Conservation (phyloP, 2,797 vertebrate species). For the Sebastes melanostomus region DNA sequence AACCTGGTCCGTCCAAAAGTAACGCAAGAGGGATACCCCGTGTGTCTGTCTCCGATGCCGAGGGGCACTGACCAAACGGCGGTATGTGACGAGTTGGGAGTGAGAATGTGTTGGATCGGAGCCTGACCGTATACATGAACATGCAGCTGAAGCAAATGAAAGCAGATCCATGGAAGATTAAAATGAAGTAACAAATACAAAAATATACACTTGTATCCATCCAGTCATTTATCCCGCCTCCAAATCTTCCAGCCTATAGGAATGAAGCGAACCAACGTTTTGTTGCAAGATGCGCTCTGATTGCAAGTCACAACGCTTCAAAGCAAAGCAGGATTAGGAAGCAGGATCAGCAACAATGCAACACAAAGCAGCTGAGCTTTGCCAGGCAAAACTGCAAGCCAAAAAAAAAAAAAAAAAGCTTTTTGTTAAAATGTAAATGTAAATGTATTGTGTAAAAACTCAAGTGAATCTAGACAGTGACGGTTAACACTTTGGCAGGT, state of each 20-base stretch:
- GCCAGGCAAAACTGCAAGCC: neutral
- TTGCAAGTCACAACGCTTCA: neutral
- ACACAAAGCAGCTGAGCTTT: constrained; percentile 2
- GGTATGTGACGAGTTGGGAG: too few relatives aligned
- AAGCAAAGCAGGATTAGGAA: constrained; percentile 15
- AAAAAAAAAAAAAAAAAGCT: neutral
- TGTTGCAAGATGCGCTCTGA: constrained; percentile 16
- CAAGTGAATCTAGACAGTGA: neutral
- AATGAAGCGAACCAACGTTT: neutral
- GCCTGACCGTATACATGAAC: too few relatives aligned
- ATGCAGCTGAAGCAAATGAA: neutral
- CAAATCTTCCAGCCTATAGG: neutral
- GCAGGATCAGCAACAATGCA: constrained; percentile 25
- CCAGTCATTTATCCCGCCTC: neutral
- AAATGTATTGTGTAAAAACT: neutral
- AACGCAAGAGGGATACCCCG: too few relatives aligned
- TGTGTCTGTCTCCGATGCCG: too few relatives aligned
- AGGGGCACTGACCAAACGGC: too few relatives aligned
- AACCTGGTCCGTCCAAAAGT: too few relatives aligned
- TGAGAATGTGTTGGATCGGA: too few relatives aligned
- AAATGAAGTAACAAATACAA: neutral
- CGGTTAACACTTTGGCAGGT: neutral
- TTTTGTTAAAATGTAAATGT: neutral
- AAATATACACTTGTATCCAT: neutral
- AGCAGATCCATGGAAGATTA: neutral